Evolutionary conservation across 2,797 vertebrate genomes (phyloP).

Genomic region (Enteromius anoplus): DNA sequence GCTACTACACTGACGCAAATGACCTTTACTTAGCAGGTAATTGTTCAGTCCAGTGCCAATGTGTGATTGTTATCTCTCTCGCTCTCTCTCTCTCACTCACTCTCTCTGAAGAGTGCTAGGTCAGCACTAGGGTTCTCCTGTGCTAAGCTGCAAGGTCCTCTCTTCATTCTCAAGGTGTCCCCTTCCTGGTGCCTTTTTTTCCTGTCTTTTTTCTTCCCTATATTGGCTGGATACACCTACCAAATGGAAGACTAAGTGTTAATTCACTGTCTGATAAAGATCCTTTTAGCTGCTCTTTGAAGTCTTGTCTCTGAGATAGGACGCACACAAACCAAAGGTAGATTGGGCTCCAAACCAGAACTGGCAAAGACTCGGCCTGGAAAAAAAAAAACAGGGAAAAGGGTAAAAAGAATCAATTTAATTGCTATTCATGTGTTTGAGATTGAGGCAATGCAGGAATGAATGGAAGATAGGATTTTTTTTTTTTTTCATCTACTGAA

Average conservation of each 20-base stretch:
- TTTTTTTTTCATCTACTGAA: constrained; percentile 76
- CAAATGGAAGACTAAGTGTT: constrained; percentile 99
- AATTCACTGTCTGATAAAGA: constrained; percentile 99
- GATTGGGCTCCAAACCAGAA: constrained; percentile 95
- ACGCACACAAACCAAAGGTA: constrained; percentile 97
- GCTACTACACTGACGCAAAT: constrained; percentile 75
- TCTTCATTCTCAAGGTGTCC: constrained; percentile 99
- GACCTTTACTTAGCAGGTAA: constrained; percentile 90
- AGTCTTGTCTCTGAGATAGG: constrained; percentile 97
- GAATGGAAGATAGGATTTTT: constrained; percentile 89
- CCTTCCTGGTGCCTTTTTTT: constrained; percentile 91
- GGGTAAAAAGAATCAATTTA: constrained; percentile 95
- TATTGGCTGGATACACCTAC: constrained; percentile 99
- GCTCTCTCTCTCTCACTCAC: constrained; percentile 48
- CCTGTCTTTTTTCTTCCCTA: constrained; percentile 88
- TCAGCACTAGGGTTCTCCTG: constrained; percentile 87
- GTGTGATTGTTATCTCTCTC: constrained; percentile 58
- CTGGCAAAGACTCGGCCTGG: constrained; percentile 67
- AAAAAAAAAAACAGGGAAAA: constrained; percentile 68
- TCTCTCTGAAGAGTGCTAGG: constrained; percentile 87
- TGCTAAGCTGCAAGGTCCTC: constrained; percentile 90
- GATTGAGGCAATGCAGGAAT: constrained; percentile 81
- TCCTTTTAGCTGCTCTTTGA: constrained; percentile 90
- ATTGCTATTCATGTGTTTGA: constrained; percentile 98
- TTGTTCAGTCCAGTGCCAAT: constrained; percentile 82